phyloP scores from a whole-genome alignment of 2,888 invertebrate genomes.

The Caenorhabditis macrosperma region DNA sequence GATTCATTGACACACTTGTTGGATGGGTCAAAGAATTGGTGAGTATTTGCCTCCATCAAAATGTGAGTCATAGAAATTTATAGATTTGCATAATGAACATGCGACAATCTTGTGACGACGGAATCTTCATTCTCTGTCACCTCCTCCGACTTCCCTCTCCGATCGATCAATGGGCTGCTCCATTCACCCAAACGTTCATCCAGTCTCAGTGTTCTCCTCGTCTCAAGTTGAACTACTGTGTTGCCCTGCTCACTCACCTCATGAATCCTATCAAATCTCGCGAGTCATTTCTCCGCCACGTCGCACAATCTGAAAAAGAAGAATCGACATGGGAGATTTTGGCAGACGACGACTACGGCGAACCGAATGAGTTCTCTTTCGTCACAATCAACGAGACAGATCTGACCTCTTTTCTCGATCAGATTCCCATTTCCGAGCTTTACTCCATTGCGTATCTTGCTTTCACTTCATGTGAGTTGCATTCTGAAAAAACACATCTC shows the following conservation, averaged over 20 bases:
- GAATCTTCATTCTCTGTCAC: constrained; percentile 76
- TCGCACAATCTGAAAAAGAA: constrained; percentile 63
- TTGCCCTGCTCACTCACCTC: constrained; percentile 75
- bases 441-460: constrained; percentile 72
- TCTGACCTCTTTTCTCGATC: constrained; percentile 73
- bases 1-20: constrained; percentile 71
- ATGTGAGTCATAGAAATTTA: constrained; percentile 11
- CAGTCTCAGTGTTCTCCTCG: constrained; percentile 62
- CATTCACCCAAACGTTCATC: constrained; percentile 72
- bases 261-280: constrained; percentile 74
- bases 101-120: constrained; percentile 70
- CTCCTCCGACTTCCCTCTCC: constrained; percentile 76
- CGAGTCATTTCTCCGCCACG: constrained; percentile 67
- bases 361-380: constrained; percentile 66
- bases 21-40: constrained; percentile 77
- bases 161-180: constrained; percentile 72
- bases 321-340: constrained; percentile 70
- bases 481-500: background rate
- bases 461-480: constrained; percentile 70
- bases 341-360: constrained; percentile 66
- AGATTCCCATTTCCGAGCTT: constrained; percentile 74
- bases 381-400: constrained; percentile 74
- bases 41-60: constrained; percentile 14
- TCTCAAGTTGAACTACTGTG: constrained; percentile 73
- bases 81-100: constrained; percentile 73